phyloP scores from a whole-genome alignment of 2,797 vertebrate genomes.

The Mycteria americana region DNA sequence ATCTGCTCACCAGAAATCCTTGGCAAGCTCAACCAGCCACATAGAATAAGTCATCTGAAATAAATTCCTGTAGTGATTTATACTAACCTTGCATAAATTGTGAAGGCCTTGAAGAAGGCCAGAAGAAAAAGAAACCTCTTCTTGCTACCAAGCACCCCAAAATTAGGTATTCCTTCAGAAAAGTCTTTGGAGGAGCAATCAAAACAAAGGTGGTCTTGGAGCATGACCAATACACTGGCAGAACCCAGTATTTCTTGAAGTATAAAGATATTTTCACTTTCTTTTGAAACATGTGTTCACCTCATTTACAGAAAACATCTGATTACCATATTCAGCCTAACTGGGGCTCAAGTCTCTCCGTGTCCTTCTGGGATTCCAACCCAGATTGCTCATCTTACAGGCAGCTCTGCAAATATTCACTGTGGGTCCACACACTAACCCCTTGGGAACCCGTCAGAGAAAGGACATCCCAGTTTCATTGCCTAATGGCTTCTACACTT shows the following conservation, averaged over 20 bases:
- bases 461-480: not conserved
- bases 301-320: not conserved
- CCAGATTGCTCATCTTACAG: not conserved
- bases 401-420: not conserved
- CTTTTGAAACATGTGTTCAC: not conserved
- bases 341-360: not conserved
- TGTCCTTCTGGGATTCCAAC: not conserved
- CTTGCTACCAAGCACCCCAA: not conserved
- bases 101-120: not conserved
- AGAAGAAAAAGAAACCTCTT: not conserved
- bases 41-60: not conserved
- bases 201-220: not conserved
- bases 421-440: not conserved
- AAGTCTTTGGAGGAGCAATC: not conserved
- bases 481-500: not conserved
- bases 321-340: not conserved
- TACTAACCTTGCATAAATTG: not conserved
- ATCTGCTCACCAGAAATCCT: not conserved
- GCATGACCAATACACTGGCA: not conserved
- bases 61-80: not conserved
- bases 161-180: not conserved
- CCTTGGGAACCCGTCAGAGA: not conserved
- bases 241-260: not conserved
- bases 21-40: not conserved
- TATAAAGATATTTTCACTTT: not conserved